These are phyloP conservation scores for Pseudanteris insignis DNA, from an alignment of 2,888 invertebrate genomes.

Conservation along the genomic window DNA sequence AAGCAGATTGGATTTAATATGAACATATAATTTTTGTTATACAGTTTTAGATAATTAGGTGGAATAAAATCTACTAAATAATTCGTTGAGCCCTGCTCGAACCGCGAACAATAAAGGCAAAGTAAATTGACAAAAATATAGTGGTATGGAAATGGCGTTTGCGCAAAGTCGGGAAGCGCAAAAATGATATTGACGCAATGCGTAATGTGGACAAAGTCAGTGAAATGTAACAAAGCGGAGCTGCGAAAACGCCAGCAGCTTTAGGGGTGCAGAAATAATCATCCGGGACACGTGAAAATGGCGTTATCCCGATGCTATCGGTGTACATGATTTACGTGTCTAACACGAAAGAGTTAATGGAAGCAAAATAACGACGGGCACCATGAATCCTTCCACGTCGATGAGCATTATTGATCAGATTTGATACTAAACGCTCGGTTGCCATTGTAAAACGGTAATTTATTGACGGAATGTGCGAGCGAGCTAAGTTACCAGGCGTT, in stretches of 20 bases:
- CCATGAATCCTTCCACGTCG: slow-evolving; percentile 58
- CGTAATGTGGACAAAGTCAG: slow-evolving; percentile 9
- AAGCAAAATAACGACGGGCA: slow-evolving; percentile 56
- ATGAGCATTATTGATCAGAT: slow-evolving; percentile 54
- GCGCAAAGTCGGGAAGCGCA: background rate
- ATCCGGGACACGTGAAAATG: slow-evolving; percentile 50
- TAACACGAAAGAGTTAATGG: slow-evolving; percentile 59
- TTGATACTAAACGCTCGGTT: slow-evolving; percentile 37
- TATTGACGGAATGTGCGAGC: slow-evolving; percentile 46
- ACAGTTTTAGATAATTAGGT: too few species aligned
- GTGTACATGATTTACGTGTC: slow-evolving; percentile 53
- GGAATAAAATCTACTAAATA: too few species aligned
- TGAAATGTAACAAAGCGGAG: slow-evolving; percentile 21
- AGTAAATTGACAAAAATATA: too few species aligned
- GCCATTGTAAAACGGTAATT: slow-evolving; percentile 47
- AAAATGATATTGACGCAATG: background rate
- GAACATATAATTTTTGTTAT: too few species aligned
- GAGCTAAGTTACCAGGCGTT: slow-evolving; percentile 29
- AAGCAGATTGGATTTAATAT: too few species aligned
- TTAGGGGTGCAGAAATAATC: slow-evolving; percentile 36
- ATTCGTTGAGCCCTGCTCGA: too few species aligned
- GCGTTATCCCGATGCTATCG: slow-evolving; percentile 52
- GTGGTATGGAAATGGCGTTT: background rate
- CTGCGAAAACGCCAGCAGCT: slow-evolving; percentile 25
- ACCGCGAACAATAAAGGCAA: too few species aligned